Evolutionary conservation across 2,113 vertebrate species (phyloP).

Genomic region (Barnardius zonarius): DNA sequence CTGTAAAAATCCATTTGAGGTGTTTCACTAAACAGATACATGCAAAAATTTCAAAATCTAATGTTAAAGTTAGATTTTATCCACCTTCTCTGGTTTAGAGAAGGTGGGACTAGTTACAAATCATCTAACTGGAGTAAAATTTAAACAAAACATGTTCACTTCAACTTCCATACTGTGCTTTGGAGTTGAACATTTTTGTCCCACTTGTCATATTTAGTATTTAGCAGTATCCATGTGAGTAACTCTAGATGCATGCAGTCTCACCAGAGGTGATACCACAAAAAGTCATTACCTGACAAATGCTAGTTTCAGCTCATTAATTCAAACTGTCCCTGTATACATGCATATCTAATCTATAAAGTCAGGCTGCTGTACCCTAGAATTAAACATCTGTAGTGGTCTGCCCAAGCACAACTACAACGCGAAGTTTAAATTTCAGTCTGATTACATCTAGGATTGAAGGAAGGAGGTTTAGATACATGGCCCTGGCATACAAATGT

Average conservation of each 20-base stretch:
- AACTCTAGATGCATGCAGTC: neutral
- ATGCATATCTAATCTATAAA: neutral
- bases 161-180: neutral
- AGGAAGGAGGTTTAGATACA: neutral
- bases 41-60: neutral
- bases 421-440: neutral
- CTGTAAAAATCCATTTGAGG: neutral
- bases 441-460: neutral
- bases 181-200: neutral
- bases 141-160: neutral
- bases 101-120: neutral
- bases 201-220: neutral
- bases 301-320: neutral
- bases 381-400: neutral
- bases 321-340: neutral
- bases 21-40: neutral
- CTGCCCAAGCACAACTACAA: neutral
- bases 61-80: neutral
- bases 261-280: neutral
- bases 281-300: neutral
- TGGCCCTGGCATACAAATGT: rapidly evolving
- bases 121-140: neutral
- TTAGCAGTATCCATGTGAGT: neutral
- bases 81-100: neutral
- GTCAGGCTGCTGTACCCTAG: neutral